Evolutionary conservation across 2,113 vertebrate genomes (phyloP), one percentile per base, ranked within the genome.

Genomic region (Oncorhynchus kisutch): DNA sequence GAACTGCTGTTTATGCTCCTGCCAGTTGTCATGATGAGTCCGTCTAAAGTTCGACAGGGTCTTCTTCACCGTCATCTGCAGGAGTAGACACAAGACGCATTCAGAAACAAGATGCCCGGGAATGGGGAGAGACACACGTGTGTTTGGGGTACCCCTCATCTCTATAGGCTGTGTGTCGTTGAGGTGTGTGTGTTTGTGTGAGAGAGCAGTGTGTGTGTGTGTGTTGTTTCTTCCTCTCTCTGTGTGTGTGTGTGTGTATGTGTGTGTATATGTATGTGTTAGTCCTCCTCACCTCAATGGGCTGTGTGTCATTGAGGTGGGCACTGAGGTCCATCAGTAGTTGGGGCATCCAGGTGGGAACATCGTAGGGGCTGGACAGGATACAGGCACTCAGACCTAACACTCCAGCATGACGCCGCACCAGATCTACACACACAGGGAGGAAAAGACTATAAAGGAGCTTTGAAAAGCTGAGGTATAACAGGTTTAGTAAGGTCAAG

Each of bases 1-100:
- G 91, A 99, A 99, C 72, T 97, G 97, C 90, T 99, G 97, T 81
- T 98, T 98, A 86, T 99, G 97, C 78, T 99, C 96, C 84, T 99
- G 97, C 97, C 97, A 99, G 90, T 99, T 99, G 92, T 99, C 97
- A 2, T 98, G 97, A 89, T 99, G 97, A 1, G 97, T 99, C 84
- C 97, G 93, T 77, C 97, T 92, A 90, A 99, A 99, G 88, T 99
- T 98, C 12, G 97, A 97, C 73, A 99, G 90, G 0, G 97, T 99
- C 91, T 98, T 99, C 91, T 98, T 99, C 83, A 99, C 97, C 65
- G 97, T 99, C 97, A 99, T 97, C 97, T 99, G 39, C 9, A 45
- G 39, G 39, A 45, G 39, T 11, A 45, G 39, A 45, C 2, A 11
- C 39, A 39, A 39, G 39, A 39, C 39, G 8, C 8, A 54, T 54